Evolutionary conservation across 1,140 invertebrate genomes (phyloP), one percentile per base, ranked within the genome.

Genomic region (Nilaparvata lugens): DNA sequence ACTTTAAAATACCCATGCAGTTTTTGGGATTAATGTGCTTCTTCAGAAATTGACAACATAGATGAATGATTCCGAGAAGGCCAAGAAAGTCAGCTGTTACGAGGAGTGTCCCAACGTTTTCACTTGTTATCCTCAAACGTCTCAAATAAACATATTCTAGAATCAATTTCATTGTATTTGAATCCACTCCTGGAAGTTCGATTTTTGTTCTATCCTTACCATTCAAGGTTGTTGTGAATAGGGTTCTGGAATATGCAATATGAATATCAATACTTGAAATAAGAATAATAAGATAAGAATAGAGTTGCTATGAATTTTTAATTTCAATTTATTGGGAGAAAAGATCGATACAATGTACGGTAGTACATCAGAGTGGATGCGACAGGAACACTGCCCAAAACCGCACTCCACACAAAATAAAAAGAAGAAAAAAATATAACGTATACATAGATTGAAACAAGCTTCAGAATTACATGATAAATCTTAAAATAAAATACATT

Each of bases 71-170:
- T 0, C 86, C 87, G 14, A 86, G 71, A 40, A 95, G 86, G 55
- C 84, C 83, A 23, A 95, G 81, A 70, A 92, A 93, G 71, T 89
- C 87, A 0, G 87, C 85, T 3, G 82, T 83, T 54, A 83, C 78
- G 13, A 94, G 74, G 2, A 94, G 72, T 57, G 86, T 79, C 65
- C 85, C 83, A 0, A 93, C 89, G 66, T 93, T 94, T 19, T 84
- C 79, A 2, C 81, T 78, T 25, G 78, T 86, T 1, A 95, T 78
- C 59, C 83, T 79, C 2, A 81, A 66, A 52, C 83, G 82, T 23
- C 88, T 79, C 7, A 90, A 75, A 71, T 95, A 95, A 0, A 89
- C 86, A 70, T 89, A 94, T 58, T 91, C 81, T 24, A 95, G 80
- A 2, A 95, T 75, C 7, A 81, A 73, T 48, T 83, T 78, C 78